Evolutionary conservation across 2,888 invertebrate genomes (phyloP), one percentile per base, ranked within the genome.

Genomic region (Epicampocera succincta): DNA sequence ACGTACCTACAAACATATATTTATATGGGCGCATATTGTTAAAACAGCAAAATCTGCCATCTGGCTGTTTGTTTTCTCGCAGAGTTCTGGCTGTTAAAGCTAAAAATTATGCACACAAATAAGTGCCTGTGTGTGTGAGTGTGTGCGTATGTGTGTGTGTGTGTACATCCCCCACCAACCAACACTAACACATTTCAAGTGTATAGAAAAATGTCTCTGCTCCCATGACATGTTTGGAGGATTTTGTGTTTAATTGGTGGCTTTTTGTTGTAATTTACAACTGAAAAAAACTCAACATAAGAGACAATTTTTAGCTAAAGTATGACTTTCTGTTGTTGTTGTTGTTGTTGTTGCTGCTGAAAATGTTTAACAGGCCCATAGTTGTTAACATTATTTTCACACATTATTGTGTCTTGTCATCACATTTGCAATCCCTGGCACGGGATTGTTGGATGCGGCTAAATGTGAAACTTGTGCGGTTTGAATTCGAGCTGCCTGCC

Each of bases 201-300:
- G 25, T 25, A 65, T 38, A 4, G n/a, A n/a, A 3, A 6, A 5
- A 2, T 25, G 25, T 15, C 6, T 65, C 11, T 17, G 40, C 40
- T 13, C 44, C 19, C 48, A 25, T 46, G 48, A 4, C 17, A 46
- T 65, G 19, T 54, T 76, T 76, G 40, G 72, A 76, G 72, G 65
- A 60, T 63, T 76, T 76, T 50, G 44, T 33, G 76, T 81, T 73
- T 81, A 81, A 81, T 81, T 77, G 73, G 77, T 69, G 77, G 77
- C 73, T 77, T 66, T 81, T 69, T n/a, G n/a, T 25, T 65, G 56
- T 25, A 56, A 69, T 60, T 72, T 68, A 54, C 12, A n/a, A 44
- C 6, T 46, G 15, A 40, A 42, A 48, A n/a, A 61, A 46, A 44
- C 2, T 1, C n/a, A n/a, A 21, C n/a, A 19, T 33, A 38, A 3